Evolutionary conservation across 2,888 invertebrate species (phyloP).

Genomic region (Cosmopolites sordidus): DNA sequence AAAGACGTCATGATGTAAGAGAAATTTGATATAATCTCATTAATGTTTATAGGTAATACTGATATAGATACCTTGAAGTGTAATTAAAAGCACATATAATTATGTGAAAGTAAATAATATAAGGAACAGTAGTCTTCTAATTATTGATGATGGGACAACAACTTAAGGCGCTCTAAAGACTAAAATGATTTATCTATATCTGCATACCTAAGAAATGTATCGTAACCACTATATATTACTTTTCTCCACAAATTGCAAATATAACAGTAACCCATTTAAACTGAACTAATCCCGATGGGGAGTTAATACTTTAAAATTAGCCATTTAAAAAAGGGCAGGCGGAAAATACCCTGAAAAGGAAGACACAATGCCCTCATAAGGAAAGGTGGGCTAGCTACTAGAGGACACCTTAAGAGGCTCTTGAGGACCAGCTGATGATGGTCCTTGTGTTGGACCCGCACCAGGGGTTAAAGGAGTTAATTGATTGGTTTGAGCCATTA

Average conservation of each 20-base stretch:
- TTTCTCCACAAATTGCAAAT: not conserved
- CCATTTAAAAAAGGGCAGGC: not conserved
- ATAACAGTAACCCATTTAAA: not conserved
- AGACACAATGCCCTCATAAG: conserved; percentile 46
- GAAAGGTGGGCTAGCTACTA: conserved; percentile 47
- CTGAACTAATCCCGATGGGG: not conserved
- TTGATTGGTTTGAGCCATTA: conserved; percentile 68
- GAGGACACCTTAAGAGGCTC: conserved; percentile 45
- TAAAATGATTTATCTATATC: not conserved
- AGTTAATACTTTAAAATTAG: not conserved
- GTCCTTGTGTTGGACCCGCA: conserved; percentile 42
- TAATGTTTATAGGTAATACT: too few species aligned
- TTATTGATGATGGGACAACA: not conserved
- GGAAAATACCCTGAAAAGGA: conserved; percentile 36
- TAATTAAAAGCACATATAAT: too few species aligned
- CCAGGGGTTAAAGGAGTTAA: conserved; percentile 60
- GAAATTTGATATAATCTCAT: too few species aligned
- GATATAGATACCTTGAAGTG: too few species aligned
- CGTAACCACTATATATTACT: not conserved
- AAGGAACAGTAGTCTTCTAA: too few species aligned
- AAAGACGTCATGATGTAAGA: too few species aligned
- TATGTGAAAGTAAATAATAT: too few species aligned
- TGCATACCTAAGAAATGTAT: not conserved
- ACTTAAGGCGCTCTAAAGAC: not conserved
- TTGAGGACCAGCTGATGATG: conserved; percentile 40